Evolutionary conservation across 2,888 invertebrate genomes (phyloP).

Genomic region (Himalopsyche tibetana): DNA sequence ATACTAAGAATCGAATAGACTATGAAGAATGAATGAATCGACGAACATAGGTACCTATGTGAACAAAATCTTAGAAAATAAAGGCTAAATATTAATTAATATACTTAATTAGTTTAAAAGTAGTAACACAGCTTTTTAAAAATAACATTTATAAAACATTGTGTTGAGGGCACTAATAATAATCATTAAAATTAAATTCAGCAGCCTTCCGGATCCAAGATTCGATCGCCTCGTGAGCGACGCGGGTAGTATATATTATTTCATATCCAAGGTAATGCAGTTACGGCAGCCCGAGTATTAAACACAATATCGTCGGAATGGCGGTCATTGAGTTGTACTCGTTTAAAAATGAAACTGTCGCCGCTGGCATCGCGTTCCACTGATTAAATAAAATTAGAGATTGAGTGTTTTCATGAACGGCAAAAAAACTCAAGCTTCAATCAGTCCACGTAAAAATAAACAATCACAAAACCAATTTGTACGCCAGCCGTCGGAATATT

Average conservation of each 20-base stretch:
- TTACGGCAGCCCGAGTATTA: conserved; percentile 28
- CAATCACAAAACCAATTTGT: conserved; percentile 51
- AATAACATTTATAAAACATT: conserved; percentile 59
- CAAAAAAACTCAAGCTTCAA: not conserved
- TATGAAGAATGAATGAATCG: conserved; percentile 31
- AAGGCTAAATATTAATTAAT: conserved; percentile 53
- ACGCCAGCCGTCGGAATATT: conserved; percentile 20
- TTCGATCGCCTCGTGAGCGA: conserved; percentile 10
- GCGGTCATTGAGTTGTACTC: conserved; percentile 5
- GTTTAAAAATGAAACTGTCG: conserved; percentile 40
- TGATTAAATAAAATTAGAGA: conserved; percentile 51
- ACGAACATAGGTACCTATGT: conserved; percentile 44
- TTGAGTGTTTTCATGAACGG: not conserved
- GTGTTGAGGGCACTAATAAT: conserved; percentile 50
- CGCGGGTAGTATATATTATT: conserved; percentile 36
- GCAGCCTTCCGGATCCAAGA: conserved; percentile 58
- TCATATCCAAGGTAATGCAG: conserved; percentile 41
- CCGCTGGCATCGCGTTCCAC: conserved; percentile 55
- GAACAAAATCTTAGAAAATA: conserved; percentile 56
- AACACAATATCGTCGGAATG: not conserved
- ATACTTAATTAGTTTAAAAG: conserved; percentile 55
- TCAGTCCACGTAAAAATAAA: conserved; percentile 36
- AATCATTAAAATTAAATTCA: conserved; percentile 17
- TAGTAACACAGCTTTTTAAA: conserved; percentile 65
- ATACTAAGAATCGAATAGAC: conserved; percentile 35